These are phyloP conservation scores for Pristiophorus japonicus DNA, from an alignment of 2,113 vertebrate genomes.

Conservation along the genomic window DNA sequence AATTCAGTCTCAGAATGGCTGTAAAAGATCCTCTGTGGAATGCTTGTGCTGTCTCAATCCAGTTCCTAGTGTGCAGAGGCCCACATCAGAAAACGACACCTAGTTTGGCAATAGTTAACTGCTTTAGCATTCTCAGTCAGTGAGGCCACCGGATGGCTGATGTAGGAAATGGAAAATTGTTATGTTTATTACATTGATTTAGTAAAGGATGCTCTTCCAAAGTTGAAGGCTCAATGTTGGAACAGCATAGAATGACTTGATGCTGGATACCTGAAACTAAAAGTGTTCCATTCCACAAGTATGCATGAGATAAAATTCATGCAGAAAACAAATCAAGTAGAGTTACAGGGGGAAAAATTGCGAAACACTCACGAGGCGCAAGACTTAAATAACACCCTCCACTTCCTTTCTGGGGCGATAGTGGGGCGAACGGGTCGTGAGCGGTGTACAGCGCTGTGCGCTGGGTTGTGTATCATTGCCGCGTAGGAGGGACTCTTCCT, in stretches of 20 bases:
- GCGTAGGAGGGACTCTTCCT: no score
- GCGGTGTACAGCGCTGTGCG: no score
- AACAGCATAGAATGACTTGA: neutral
- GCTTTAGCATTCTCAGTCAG: neutral
- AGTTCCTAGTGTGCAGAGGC: neutral
- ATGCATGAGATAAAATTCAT: neutral
- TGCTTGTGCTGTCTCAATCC: neutral
- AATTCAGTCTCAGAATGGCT: neutral
- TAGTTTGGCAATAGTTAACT: neutral
- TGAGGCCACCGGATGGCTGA: neutral
- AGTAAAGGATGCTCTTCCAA: neutral
- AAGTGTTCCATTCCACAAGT: neutral
- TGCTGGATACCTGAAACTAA: neutral
- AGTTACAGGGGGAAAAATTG: no score
- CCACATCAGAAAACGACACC: neutral
- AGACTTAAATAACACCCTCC: no score
- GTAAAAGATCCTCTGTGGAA: neutral
- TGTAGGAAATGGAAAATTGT: neutral
- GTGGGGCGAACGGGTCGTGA: no score
- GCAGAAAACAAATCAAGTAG: neutral
- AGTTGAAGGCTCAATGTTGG: neutral
- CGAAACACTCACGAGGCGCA: no score
- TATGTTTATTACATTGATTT: neutral
- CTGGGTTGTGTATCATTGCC: no score
- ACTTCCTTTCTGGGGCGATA: no score